Evolutionary conservation across 30 jellyfish, hydroid and myxozoan genomes (phyloP).

Genomic region (Morbakka virulenta): DNA sequence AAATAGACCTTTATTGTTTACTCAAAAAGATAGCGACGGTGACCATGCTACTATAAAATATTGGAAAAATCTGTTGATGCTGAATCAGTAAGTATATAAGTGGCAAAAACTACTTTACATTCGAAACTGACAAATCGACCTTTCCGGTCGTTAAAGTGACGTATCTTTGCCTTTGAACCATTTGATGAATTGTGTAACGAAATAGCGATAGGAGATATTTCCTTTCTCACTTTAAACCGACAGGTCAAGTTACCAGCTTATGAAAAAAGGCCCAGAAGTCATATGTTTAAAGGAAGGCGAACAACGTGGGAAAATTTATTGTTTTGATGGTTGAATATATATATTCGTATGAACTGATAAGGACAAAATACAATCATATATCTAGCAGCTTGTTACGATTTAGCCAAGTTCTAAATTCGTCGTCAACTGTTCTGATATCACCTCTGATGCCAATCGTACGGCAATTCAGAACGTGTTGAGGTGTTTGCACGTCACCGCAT

Average conservation of each 20-base stretch:
- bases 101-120: conserved; percentile 6
- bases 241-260: neutral
- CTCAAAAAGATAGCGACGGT: neutral
- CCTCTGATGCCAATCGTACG: no score
- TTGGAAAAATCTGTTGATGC: conserved; percentile 1
- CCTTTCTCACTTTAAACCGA: neutral
- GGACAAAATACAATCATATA: no score
- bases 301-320: neutral
- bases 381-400: no score
- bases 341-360: no score
- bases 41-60: neutral
- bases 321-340: no score
- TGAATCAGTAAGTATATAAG: neutral
- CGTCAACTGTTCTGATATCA: no score
- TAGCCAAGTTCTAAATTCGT: no score
- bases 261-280: neutral
- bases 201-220: neutral
- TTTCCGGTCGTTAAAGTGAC: neutral
- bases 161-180: neutral
- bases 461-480: no score
- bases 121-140: neutral
- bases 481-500: no score
- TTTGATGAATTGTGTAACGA: neutral
- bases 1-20: conserved; percentile 2
- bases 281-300: neutral